phyloP scores from a whole-genome alignment of 2,797 vertebrate species.

The Rhinella marina region DNA sequence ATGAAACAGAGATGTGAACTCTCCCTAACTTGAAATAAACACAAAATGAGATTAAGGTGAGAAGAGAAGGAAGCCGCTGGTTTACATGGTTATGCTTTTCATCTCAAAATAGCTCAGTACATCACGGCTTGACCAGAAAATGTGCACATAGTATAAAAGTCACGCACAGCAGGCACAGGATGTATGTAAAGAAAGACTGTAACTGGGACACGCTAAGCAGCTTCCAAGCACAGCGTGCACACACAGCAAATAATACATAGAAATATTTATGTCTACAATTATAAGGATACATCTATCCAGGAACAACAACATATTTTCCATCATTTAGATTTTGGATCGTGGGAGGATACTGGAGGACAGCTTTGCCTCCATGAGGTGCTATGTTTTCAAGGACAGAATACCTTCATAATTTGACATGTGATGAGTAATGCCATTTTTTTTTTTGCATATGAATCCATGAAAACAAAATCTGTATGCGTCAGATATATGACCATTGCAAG shows the following conservation, averaged over 20 bases:
- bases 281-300: background rate
- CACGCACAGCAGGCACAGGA: conserved; percentile 3
- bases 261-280: background rate
- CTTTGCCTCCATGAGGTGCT: too few species aligned
- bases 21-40: background rate
- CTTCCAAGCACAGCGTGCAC: background rate
- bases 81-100: conserved; percentile 25
- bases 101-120: conserved; percentile 34
- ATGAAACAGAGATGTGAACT: too few species aligned
- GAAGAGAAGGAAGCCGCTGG: background rate
- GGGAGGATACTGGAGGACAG: background rate
- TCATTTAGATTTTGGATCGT: background rate
- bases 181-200: background rate
- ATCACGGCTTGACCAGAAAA: conserved; percentile 12
- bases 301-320: background rate
- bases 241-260: background rate
- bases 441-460: too few species aligned
- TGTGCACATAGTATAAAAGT: background rate
- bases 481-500: too few species aligned
- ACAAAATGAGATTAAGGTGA: background rate
- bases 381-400: too few species aligned
- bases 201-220: background rate
- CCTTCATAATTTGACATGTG: too few species aligned
- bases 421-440: too few species aligned
- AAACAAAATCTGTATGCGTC: too few species aligned